Conservation (phyloP, 2,113 vertebrate species). For the Pogona vitticeps region DNA sequence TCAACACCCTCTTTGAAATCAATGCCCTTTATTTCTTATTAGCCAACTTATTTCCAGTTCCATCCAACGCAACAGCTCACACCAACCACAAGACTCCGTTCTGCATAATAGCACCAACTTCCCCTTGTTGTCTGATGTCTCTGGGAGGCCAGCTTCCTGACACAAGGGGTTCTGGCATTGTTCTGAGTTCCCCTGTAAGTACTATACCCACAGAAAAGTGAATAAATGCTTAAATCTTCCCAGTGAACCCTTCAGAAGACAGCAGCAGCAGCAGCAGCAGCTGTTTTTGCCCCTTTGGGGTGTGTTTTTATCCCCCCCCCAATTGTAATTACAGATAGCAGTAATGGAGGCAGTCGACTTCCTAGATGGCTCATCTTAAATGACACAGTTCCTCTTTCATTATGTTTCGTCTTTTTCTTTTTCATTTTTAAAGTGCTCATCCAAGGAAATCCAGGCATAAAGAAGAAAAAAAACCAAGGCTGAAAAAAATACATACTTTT, state of each 20-base stretch:
- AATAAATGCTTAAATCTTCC: conserved; percentile 25
- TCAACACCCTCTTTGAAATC: not conserved
- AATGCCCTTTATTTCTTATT: not conserved
- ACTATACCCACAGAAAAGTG: not conserved
- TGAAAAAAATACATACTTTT: not conserved
- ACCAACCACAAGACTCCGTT: not conserved
- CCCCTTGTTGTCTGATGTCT: conserved; percentile 29
- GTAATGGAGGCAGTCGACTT: conserved; percentile 56
- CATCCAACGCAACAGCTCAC: not conserved
- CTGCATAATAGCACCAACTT: not conserved
- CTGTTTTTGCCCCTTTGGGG: no score
- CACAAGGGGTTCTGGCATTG: not conserved
- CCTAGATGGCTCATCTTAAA: conserved; percentile 38
- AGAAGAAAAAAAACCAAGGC: not conserved
- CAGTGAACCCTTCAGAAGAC: conserved; percentile 19
- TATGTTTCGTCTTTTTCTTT: not conserved
- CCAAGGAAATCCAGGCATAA: not conserved
- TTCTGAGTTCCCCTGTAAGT: not conserved
- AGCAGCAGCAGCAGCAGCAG: not conserved
- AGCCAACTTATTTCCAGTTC: not conserved
- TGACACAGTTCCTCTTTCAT: conserved; percentile 59
- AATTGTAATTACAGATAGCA: conserved; percentile 53
- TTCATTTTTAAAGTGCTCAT: not conserved
- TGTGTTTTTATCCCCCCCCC: no score
- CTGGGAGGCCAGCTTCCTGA: not conserved